A percentile compares a stretch with the other conserved stretches of the same genome.
These are phyloP conservation scores for Reticulitermes speratus DNA, from an alignment of 1,140 invertebrate species.

Conservation along the genomic window DNA sequence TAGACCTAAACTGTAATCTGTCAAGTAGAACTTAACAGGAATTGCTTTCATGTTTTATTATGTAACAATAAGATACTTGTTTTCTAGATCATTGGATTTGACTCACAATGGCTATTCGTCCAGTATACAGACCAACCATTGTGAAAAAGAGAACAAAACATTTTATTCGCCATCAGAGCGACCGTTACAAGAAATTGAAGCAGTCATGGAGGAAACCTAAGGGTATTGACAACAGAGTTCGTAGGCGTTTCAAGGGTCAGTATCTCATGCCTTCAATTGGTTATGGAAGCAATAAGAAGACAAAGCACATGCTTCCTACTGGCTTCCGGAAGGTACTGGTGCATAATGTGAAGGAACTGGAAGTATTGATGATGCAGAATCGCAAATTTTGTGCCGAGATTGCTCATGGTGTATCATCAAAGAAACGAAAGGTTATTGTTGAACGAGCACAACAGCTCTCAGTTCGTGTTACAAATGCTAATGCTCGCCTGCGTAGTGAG, in stretches of 20 bases:
- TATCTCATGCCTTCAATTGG: slow-evolving; percentile 99
- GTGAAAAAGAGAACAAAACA: slow-evolving; percentile 96
- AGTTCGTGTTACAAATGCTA: slow-evolving; percentile 93
- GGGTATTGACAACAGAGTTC: slow-evolving; percentile 99
- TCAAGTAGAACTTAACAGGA: background rate
- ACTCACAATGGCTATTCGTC: slow-evolving; percentile 76
- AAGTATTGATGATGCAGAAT: slow-evolving; percentile 99
- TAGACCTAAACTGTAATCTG: background rate
- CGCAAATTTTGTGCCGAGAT: slow-evolving; percentile 97
- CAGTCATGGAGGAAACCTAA: slow-evolving; percentile 92
- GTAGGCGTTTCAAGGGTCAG: slow-evolving; percentile 98
- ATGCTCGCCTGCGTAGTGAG: slow-evolving; percentile 93
- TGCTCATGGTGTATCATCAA: slow-evolving; percentile 93
- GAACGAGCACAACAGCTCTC: slow-evolving; percentile 94
- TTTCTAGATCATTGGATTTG: background rate
- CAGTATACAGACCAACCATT: slow-evolving; percentile 83
- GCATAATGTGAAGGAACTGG: slow-evolving; percentile 91
- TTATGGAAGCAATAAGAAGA: slow-evolving; percentile 94
- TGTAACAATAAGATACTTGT: too few relatives aligned
- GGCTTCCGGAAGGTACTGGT: slow-evolving; percentile 94
- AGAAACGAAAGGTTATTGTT: slow-evolving; percentile 94
- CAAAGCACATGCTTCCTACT: slow-evolving; percentile 94
- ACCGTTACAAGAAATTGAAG: slow-evolving; percentile 94
- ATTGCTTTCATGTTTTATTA: too few relatives aligned
- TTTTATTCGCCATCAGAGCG: slow-evolving; percentile 95